Evolutionary conservation across 1,140 invertebrate species (phyloP).

Genomic region (Drosophila rufa): DNA sequence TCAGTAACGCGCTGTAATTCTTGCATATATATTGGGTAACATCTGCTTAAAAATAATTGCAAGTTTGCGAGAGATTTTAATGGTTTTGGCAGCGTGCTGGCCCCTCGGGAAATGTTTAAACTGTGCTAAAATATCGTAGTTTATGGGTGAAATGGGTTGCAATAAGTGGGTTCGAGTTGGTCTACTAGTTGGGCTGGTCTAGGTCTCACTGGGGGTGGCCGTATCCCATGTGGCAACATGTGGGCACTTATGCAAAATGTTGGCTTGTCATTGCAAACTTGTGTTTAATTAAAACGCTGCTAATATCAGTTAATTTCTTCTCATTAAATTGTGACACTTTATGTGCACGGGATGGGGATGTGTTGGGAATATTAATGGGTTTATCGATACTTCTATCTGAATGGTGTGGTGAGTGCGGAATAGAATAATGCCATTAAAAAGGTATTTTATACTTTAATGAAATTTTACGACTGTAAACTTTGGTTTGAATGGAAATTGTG

Average conservation of each 20-base stretch:
- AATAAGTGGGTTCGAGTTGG: conserved; percentile 20
- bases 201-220: conserved; percentile 24
- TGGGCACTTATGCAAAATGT: conserved; percentile 77
- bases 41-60: conserved; percentile 77
- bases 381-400: conserved; percentile 48
- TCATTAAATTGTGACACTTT: conserved; percentile 67
- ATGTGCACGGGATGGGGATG: conserved; percentile 3
- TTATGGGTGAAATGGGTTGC: conserved; percentile 42
- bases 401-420: conserved; percentile 49
- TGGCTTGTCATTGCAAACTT: conserved; percentile 65
- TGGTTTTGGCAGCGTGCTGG: conserved; percentile 52
- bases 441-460: conserved; percentile 11
- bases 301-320: conserved; percentile 76
- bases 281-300: conserved; percentile 75
- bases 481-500: neutral
- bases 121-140: conserved; percentile 74
- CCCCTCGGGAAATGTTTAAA: conserved; percentile 50
- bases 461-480: conserved; percentile 15
- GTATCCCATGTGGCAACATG: conserved; percentile 72
- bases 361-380: conserved; percentile 45
- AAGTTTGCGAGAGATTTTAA: conserved; percentile 72
- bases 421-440: conserved; percentile 12
- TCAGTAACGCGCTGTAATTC: conserved; percentile 17
- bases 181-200: conserved; percentile 24
- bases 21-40: conserved; percentile 55